These are phyloP conservation scores for Onychostruthus taczanowskii DNA, from an alignment of 2,113 vertebrate species.

Conservation along the genomic window DNA sequence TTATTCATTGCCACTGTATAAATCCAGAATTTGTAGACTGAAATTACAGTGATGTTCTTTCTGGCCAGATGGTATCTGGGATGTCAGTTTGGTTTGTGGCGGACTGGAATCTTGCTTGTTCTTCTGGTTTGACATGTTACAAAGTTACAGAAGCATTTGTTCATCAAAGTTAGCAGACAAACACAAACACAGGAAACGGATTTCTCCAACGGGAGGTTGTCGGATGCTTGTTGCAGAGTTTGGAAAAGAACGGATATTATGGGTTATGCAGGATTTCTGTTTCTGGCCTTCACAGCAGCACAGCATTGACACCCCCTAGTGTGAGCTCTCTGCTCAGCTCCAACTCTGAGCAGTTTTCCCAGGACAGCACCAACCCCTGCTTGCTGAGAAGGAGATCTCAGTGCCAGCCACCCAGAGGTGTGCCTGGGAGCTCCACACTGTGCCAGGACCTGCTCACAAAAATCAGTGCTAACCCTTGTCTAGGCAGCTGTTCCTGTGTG, in stretches of 20 bases:
- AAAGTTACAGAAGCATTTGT: not conserved
- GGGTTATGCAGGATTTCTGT: not conserved
- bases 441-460: not conserved
- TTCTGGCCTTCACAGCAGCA: not conserved
- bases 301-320: fast-evolving
- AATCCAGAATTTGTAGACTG: not conserved
- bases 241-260: not conserved
- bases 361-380: not conserved
- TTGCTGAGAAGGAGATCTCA: not conserved
- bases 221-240: not conserved
- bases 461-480: not conserved
- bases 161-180: not conserved
- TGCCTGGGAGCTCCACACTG: not conserved
- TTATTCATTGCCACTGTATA: not conserved
- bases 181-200: not conserved
- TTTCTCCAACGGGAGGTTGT: not conserved
- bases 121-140: not conserved
- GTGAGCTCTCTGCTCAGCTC: not conserved
- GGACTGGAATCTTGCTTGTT: not conserved
- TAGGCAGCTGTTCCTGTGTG: not conserved
- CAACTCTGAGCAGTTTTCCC: not conserved
- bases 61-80: not conserved
- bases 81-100: not conserved
- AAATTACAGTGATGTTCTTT: not conserved
- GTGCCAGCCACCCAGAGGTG: not conserved